These are phyloP conservation scores for Eulimnadia texana DNA, from an alignment of 1,140 invertebrate genomes.

Conservation along the genomic window DNA sequence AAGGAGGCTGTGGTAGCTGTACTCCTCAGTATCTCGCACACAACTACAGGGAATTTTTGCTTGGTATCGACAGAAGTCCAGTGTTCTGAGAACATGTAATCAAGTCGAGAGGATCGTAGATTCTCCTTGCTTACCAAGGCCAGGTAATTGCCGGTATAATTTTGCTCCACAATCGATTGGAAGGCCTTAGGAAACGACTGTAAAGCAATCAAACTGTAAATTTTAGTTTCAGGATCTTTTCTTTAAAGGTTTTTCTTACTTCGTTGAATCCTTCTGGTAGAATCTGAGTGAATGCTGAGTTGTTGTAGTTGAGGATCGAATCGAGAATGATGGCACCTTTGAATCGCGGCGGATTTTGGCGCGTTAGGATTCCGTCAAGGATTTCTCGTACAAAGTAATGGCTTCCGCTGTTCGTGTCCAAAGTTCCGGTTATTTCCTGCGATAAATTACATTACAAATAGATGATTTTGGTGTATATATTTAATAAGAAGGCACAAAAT, in stretches of 20 bases:
- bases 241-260: conserved; percentile 16
- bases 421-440: conserved; percentile 3
- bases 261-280: conserved; percentile 10
- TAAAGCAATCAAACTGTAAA: neutral
- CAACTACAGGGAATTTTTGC: conserved; percentile 6
- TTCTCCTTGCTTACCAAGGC: conserved; percentile 5
- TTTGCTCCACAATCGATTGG: neutral
- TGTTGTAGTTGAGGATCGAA: conserved; percentile 15
- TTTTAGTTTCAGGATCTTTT: neutral
- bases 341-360: conserved; percentile 1
- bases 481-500: conserved; percentile 8
- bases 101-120: neutral
- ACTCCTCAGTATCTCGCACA: conserved; percentile 3
- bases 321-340: conserved; percentile 15
- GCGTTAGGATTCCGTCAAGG: conserved; percentile 2
- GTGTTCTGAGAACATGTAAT: neutral
- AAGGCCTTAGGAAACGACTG: conserved; percentile 14
- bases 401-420: conserved; percentile 5
- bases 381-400: conserved; percentile 14
- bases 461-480: neutral
- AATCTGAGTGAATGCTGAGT: neutral
- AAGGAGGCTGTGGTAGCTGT: neutral
- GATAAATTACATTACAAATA: neutral
- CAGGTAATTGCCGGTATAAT: conserved; percentile 14
- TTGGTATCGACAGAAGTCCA: conserved; percentile 2